Evolutionary conservation across 2,797 vertebrate species (phyloP).

Genomic region (Arnoldichthys spilopterus): DNA sequence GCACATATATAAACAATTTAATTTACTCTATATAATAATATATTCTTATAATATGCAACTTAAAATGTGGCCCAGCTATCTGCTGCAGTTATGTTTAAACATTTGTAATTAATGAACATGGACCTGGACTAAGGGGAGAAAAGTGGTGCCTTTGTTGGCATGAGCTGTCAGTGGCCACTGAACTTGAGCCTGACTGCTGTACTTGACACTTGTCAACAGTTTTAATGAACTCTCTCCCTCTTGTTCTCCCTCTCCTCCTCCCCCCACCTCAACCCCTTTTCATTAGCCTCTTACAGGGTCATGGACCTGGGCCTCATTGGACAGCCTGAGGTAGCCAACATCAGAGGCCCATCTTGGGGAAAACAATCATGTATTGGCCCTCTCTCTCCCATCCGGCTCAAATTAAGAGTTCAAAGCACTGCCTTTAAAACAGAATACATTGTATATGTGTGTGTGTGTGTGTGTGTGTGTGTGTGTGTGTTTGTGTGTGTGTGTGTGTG

Average conservation of each 20-base stretch:
- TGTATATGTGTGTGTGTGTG: constrained; percentile 45
- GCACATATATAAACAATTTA: not conserved
- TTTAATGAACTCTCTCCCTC: constrained; percentile 74
- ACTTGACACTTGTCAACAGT: constrained; percentile 78
- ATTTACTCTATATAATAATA: too few species aligned
- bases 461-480: constrained; percentile 39
- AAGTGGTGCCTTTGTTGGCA: constrained; percentile 6
- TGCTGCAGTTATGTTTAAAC: not conserved
- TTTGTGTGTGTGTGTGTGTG: too few species aligned
- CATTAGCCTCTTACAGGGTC: constrained; percentile 74
- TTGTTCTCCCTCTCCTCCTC: constrained; percentile 68
- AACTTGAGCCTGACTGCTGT: constrained; percentile 77
- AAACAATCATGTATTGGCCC: constrained; percentile 61
- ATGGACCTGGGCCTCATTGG: constrained; percentile 68
- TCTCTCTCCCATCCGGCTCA: constrained; percentile 48
- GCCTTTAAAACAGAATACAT: constrained; percentile 55
- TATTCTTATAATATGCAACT: not conserved
- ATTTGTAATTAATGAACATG: not conserved
- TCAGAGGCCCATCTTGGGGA: constrained; percentile 63
- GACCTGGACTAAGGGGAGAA: not conserved
- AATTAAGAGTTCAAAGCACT: constrained; percentile 65
- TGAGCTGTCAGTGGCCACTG: constrained; percentile 50
- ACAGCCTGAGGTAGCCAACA: constrained; percentile 58
- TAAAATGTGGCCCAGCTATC: not conserved
- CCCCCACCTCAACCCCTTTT: constrained; percentile 70